Evolutionary conservation across 2,888 invertebrate genomes (phyloP), one percentile per base, ranked within the genome.

Genomic region (Synergus umbraculus): DNA sequence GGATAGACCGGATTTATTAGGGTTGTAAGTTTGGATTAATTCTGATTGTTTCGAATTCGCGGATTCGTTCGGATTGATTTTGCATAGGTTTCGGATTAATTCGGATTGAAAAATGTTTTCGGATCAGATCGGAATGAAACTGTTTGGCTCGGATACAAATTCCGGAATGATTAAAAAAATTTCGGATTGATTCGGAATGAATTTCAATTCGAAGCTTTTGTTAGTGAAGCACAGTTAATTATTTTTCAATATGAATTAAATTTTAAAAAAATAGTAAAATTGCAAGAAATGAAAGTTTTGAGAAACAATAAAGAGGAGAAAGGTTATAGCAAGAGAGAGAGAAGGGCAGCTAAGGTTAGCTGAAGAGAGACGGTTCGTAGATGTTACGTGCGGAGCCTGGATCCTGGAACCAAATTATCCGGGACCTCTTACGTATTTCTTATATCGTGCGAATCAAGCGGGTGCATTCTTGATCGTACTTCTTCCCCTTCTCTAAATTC

Each of bases 381-480:
- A 73, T 49, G 49, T 15, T 49, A 73, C 49, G 29, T 54, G 49
- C 49, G 49, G 15, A 69, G 49, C 4, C 37, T 73, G 22, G 37
- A 73, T 73, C 49, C 73, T 54, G 60, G n/a, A 73, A 29, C 54
- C 49, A 10, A 73, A 73, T 73, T 73, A 73, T 73, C 73, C 37
- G 73, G 69, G 73, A 73, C 37, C 73, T 54, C 49, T 73, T 54
- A 54, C 22, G 22, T 29, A 29, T 29, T 29, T 29, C 22, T 29
- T 54, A 73, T 37, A 2, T 54, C 37, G n/a, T 73, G 73, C 37
- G 15, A 73, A 37, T 65, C 9, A 43, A 65, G 43, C 65, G 65
- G 49, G 37, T 37, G 46, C 54, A 73, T 73, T 73, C 73, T 49
- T 54, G 37, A n/a, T n/a, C 73, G 37, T 54, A 73, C 73, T 54